Evolutionary conservation across 2,113 vertebrate species (phyloP), one percentile per base, ranked within the genome.

Genomic region (Stomatorhinus ivindoensis): DNA sequence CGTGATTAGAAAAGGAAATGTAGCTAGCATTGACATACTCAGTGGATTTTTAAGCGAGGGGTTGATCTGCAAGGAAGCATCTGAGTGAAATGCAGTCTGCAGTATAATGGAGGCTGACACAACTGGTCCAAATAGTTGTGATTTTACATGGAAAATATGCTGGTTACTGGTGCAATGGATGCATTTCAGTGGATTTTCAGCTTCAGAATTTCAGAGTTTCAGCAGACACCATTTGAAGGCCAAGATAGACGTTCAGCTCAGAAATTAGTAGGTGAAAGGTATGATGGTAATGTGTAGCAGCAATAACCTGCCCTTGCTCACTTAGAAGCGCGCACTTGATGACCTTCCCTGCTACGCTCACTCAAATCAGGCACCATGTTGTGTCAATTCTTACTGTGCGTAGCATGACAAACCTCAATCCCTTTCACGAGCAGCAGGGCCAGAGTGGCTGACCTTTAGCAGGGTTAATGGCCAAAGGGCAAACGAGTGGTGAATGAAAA

Each of bases 371-470:
- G 21, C 82, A 4, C 82, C 39, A 44, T 84, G 82, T 44, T 84
- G 82, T 47, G 44, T 42, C 35, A 42, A 42, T 39, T 39, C 73
- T 15, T 19, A 80, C 73, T 39, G 73, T 0, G 82, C 27, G 21
- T 24, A 84, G 82, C 6, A 24, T 84, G 44, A 84, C 82, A 84
- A 84, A 84, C 39, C 82, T n/a, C 21, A 84, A 84, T 84, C 82
- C 82, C 42, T 42, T 35, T 80, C 35, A 15, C 5, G 35, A n/a
- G 39, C 82, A 47, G 44, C 39, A 84, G 82, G 82, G 44, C 19
- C 82, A 84, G 19, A 47, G 44, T 10, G 24, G 8, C 44, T 84
- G 82, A 84, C 82, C 76, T 47, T 84, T 84, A n/a, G 5, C 39
- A 46, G 39, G 82, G 82, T 84, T 46, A 84, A 80, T 42, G 73